Percentiles rank a stretch among this genome's conserved stretches.
Conservation (phyloP, 1,140 invertebrate species). For the Charaxes varanes region DNA sequence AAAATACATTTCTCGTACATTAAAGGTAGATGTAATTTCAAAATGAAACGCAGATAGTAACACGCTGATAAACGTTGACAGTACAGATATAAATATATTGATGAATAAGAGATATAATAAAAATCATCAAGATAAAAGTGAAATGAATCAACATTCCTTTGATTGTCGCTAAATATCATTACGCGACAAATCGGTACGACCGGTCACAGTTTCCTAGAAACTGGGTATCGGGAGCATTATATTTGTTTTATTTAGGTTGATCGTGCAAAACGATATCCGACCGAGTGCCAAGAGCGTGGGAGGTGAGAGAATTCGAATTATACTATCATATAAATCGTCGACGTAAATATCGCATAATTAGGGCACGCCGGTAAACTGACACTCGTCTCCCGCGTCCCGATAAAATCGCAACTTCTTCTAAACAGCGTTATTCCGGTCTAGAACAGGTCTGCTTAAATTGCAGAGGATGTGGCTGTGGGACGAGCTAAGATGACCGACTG, state of each 20-base stretch:
- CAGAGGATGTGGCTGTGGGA: too few species aligned
- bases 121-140: not conserved
- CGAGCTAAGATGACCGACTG: too few species aligned
- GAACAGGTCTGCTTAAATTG: too few species aligned
- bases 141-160: constrained; percentile 1
- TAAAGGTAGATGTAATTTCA: too few species aligned
- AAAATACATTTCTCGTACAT: too few species aligned
- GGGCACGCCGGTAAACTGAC: constrained; percentile 13
- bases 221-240: constrained; percentile 55
- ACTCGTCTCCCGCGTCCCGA: constrained; percentile 1
- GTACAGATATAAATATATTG: too few species aligned
- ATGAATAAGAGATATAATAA: too few species aligned
- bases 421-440: too few species aligned
- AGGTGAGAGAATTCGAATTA: constrained; percentile 32
- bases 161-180: too few species aligned
- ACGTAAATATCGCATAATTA: constrained; percentile 24
- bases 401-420: too few species aligned
- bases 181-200: constrained; percentile 5
- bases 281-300: constrained; percentile 61
- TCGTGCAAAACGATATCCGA: constrained; percentile 45
- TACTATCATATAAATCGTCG: constrained; percentile 32
- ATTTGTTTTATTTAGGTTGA: constrained; percentile 61
- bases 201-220: constrained; percentile 45
- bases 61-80: too few species aligned
- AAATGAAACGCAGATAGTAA: too few species aligned